These are phyloP conservation scores for Eulithis prunata DNA, from an alignment of 2,888 invertebrate genomes.

Conservation along the genomic window DNA sequence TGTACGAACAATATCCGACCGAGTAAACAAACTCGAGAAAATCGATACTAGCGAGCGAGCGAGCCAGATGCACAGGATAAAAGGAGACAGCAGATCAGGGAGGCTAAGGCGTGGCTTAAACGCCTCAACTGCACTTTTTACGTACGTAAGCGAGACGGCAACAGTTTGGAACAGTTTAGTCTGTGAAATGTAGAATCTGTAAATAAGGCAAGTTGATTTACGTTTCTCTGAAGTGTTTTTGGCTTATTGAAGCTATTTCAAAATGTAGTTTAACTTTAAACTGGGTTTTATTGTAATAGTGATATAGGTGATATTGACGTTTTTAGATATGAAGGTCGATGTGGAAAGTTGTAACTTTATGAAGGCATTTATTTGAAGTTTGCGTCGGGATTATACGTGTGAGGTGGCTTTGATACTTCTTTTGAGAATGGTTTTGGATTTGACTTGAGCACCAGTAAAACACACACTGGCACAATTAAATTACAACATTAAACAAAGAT, in stretches of 20 bases:
- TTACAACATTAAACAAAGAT: too few relatives aligned
- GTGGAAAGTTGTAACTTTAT: conserved; percentile 25
- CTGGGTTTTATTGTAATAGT: conserved; percentile 34
- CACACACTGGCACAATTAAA: background rate
- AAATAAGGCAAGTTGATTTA: conserved; percentile 57
- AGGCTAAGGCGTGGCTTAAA: conserved; percentile 71
- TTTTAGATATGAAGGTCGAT: conserved; percentile 22
- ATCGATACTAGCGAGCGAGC: conserved; percentile 67
- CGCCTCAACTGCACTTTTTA: conserved; percentile 54
- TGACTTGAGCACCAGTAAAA: background rate
- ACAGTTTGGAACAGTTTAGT: conserved; percentile 41
- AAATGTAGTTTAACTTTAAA: conserved; percentile 41
- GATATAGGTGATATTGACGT: conserved; percentile 34
- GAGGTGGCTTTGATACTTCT: conserved; percentile 8
- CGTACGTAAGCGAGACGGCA: conserved; percentile 51
- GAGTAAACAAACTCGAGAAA: conserved; percentile 73
- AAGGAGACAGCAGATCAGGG: conserved; percentile 49
- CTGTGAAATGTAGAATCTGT: conserved; percentile 51
- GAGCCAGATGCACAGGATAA: conserved; percentile 47
- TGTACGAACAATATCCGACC: conserved; percentile 62
- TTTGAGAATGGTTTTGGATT: background rate
- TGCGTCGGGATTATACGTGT: conserved; percentile 11
- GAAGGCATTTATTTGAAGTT: conserved; percentile 17
- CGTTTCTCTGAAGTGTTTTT: conserved; percentile 45
- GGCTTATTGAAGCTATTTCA: conserved; percentile 47